These are phyloP conservation scores for Bombus balteatus DNA, from an alignment of 1,140 invertebrate genomes.

Conservation along the genomic window DNA sequence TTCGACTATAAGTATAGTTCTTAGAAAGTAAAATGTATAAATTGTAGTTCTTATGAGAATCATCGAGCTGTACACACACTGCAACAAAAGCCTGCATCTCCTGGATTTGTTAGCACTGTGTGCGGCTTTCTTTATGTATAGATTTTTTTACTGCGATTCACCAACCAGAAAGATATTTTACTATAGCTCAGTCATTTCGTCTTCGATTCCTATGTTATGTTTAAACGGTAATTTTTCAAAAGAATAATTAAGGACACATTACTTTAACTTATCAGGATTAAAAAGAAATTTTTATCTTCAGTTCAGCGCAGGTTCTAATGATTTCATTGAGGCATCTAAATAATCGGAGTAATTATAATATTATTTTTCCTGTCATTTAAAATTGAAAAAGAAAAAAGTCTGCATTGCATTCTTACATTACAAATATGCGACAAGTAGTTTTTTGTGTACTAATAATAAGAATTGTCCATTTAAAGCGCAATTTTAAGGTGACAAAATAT, in stretches of 20 bases:
- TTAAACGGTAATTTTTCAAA: neutral
- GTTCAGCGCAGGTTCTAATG: neutral
- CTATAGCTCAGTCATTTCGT: neutral
- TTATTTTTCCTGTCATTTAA: neutral
- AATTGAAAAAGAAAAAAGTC: neutral
- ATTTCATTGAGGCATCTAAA: neutral
- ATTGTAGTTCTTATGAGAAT: constrained; percentile 21
- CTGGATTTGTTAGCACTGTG: constrained; percentile 23
- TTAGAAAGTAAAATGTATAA: constrained; percentile 38
- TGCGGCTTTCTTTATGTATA: constrained; percentile 24
- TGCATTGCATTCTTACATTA: neutral
- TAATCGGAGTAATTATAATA: neutral
- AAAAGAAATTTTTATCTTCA: neutral
- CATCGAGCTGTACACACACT: neutral
- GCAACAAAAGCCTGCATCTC: constrained; percentile 13
- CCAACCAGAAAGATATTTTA: neutral
- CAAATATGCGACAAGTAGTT: constrained; percentile 3
- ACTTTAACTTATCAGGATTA: neutral
- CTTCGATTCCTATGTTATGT: neutral
- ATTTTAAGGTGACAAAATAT: neutral
- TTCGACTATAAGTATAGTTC: constrained; percentile 55
- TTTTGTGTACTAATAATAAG: constrained; percentile 19
- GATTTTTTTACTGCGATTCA: constrained; percentile 21
- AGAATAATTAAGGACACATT: neutral
- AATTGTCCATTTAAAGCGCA: constrained; percentile 35